These are phyloP conservation scores for Caenorhabditis briggsae DNA, from an alignment of 1,140 invertebrate genomes.

Conservation along the genomic window DNA sequence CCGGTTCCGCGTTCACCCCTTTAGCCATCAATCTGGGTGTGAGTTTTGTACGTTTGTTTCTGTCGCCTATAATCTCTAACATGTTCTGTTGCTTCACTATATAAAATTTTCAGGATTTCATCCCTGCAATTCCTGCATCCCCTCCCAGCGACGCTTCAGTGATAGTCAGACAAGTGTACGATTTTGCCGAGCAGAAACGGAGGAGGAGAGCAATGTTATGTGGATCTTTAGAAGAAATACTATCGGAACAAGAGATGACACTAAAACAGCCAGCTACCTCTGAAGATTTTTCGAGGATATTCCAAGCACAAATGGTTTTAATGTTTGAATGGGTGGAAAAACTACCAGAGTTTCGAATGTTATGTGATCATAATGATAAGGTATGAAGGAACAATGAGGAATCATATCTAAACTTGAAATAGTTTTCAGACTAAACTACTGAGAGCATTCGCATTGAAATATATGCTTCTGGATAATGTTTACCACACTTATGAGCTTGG, in stretches of 20 bases:
- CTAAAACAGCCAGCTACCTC: conserved; percentile 63
- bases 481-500: conserved; percentile 73
- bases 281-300: conserved; percentile 69
- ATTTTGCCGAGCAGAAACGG: conserved; percentile 70
- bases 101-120: conserved; percentile 58
- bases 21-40: conserved; percentile 49
- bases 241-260: conserved; percentile 65
- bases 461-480: conserved; percentile 73
- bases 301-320: conserved; percentile 68
- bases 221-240: conserved; percentile 72
- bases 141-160: conserved; percentile 58
- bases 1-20: conserved; percentile 65
- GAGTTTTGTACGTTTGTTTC: neutral
- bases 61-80: too few relatives aligned
- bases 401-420: neutral
- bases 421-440: conserved; percentile 69
- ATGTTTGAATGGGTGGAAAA: conserved; percentile 72
- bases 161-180: conserved; percentile 65
- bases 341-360: conserved; percentile 66
- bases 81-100: conserved; percentile 12
- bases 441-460: conserved; percentile 70
- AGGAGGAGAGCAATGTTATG: conserved; percentile 73
- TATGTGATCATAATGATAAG: conserved; percentile 67
- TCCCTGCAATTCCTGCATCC: conserved; percentile 51
- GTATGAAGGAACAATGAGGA: conserved; percentile 11